Evolutionary conservation across 2,113 vertebrate species (phyloP), one percentile per base, ranked within the genome.

Genomic region (Nerophis ophidion): DNA sequence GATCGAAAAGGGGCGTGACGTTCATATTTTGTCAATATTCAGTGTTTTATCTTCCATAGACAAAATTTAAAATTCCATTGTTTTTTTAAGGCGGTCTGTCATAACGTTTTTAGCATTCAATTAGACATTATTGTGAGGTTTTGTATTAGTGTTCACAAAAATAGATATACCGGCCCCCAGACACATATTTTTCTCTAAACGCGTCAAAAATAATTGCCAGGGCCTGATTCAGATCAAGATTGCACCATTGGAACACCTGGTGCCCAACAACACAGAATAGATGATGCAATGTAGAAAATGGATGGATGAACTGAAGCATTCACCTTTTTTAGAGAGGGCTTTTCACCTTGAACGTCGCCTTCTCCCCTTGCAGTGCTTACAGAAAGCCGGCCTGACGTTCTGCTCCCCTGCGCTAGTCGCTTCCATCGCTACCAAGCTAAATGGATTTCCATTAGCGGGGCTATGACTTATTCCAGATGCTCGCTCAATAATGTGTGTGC

Each of bases 371-470:
- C 71, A 36, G 17, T 26, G 52, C 70, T 84, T 69, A 75, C 68
- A 68, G 70, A 76, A 76, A 54, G 60, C 66, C 70, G 35, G 72
- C 58, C 44, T 73, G 76, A 78, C 75, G 71, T 77, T 64, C 71
- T 77, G 83, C 83, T 71, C 77, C 76, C 76, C 52, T 72, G 83
- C 66, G 49, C 84, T 26, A 75, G 75, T 77, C 74, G 75, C 79
- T 66, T 70, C 63, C 79, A 72, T 80, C 59, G 74, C 77, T 60
- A 65, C 63, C n/a, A 48, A 40, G 71, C 78, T 81, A 82, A 83
- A 88, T 85, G 76, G 85, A 87, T 85, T 87, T 85, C 85, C 84
- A 84, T 85, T 87, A 84, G 79, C 60, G 70, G 74, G 71, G 71
- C 81, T 76, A 83, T 87, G 80, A 83, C 83, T 88, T 80, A 88